Percentiles rank a stretch among this genome's conserved stretches.
Evolutionary conservation across 2,113 vertebrate species (phyloP).

Genomic region (Marcusenius ussheri): DNA sequence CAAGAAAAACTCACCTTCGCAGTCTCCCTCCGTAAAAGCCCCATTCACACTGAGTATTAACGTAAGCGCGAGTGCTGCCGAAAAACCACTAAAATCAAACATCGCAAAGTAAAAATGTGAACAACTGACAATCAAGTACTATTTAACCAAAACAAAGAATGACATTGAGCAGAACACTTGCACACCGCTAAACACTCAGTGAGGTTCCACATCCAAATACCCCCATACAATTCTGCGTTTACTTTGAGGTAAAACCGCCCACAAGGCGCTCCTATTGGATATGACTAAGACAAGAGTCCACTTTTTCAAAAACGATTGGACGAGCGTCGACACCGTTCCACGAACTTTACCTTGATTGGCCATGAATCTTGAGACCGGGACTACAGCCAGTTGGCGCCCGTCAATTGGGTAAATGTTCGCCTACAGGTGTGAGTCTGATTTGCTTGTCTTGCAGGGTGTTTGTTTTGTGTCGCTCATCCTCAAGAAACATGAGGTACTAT

Average conservation of each 20-base stretch:
- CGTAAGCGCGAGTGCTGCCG: slow-evolving; percentile 66
- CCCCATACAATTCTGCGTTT: background rate
- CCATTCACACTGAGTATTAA: slow-evolving; percentile 55
- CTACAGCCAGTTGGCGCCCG: slow-evolving; percentile 75
- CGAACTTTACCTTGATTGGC: slow-evolving; percentile 49
- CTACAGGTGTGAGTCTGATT: background rate
- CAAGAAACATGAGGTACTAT: background rate
- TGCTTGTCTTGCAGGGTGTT: background rate
- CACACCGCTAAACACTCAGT: background rate
- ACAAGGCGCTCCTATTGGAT: slow-evolving; percentile 52
- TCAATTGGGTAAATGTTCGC: slow-evolving; percentile 60
- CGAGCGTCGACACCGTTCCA: slow-evolving; percentile 24
- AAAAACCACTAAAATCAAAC: slow-evolving; percentile 65
- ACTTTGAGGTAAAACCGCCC: slow-evolving; percentile 29
- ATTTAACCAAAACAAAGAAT: background rate
- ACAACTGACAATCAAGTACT: background rate
- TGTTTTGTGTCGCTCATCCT: background rate
- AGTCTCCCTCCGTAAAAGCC: slow-evolving; percentile 73
- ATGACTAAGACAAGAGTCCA: slow-evolving; percentile 10
- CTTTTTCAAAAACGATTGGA: slow-evolving; percentile 46
- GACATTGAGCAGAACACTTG: background rate
- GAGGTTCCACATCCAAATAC: slow-evolving; percentile 17
- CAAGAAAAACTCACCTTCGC: slow-evolving; percentile 71
- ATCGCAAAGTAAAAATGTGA: slow-evolving; percentile 49
- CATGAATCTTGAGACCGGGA: slow-evolving; percentile 2